Conservation (phyloP, 2,888 invertebrate species). For the Mantis religiosa region DNA sequence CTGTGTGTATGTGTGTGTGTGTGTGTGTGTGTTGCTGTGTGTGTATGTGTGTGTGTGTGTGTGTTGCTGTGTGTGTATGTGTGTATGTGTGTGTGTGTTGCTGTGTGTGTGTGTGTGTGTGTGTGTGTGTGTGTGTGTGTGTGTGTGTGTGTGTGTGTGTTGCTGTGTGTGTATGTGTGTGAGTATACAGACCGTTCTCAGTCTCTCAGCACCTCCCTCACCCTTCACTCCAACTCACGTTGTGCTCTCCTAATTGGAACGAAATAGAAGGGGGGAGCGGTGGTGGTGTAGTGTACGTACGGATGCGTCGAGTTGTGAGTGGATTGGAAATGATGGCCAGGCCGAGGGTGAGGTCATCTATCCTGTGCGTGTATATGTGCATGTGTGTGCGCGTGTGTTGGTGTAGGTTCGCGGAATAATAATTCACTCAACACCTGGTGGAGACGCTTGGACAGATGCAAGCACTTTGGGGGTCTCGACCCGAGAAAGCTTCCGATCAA, state of each 20-base stretch:
- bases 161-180: too few relatives aligned
- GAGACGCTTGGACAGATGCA: neutral
- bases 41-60: too few relatives aligned
- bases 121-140: too few relatives aligned
- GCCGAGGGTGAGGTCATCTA: neutral
- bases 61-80: too few relatives aligned
- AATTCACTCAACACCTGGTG: neutral
- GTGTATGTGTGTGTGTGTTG: too few relatives aligned
- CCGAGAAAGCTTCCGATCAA: neutral
- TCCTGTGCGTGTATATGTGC: neutral
- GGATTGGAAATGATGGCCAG: constrained; percentile 2
- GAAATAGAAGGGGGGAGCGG: neutral
- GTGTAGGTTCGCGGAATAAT: neutral
- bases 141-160: too few relatives aligned
- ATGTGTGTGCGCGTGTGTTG: neutral
- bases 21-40: too few relatives aligned
- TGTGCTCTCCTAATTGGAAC: constrained; percentile 8
- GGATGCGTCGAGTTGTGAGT: neutral
- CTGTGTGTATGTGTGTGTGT: too few relatives aligned
- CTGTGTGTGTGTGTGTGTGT: too few relatives aligned
- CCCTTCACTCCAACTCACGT: neutral
- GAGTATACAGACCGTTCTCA: neutral
- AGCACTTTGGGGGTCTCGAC: neutral
- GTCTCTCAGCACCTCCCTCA: neutral
- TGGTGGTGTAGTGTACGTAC: neutral